Conservation (phyloP, 2,888 invertebrate species). For the Pherbina coryleti region DNA sequence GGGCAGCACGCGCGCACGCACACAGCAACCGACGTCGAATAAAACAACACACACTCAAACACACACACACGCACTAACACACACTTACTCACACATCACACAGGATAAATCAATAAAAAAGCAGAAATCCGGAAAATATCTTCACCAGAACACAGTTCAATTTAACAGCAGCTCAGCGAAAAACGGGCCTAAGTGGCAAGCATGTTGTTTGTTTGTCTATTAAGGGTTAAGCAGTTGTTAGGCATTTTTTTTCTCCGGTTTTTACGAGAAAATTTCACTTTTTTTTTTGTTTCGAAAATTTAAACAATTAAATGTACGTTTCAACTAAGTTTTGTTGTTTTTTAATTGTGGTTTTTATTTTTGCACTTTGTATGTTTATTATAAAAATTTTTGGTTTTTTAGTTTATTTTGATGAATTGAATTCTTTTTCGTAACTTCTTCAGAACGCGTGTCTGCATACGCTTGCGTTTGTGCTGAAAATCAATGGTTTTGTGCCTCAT, state of each 20-base stretch:
- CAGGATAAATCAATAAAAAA: slow-evolving; percentile 27
- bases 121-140: slow-evolving; percentile 16
- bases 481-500: slow-evolving; percentile 19
- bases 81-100: not conserved
- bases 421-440: slow-evolving; percentile 9
- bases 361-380: not conserved
- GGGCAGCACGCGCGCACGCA: slow-evolving; percentile 40
- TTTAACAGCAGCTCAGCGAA: not conserved
- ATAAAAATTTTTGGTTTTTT: not conserved
- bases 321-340: too few relatives aligned
- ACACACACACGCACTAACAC: not conserved
- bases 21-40: not conserved
- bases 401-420: not conserved
- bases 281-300: too few relatives aligned
- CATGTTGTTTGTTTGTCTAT: too few relatives aligned
- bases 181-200: not conserved
- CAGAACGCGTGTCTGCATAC: slow-evolving; percentile 7
- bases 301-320: too few relatives aligned
- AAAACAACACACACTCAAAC: slow-evolving; percentile 25
- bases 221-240: not conserved
- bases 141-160: not conserved
- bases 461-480: slow-evolving; percentile 20
- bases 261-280: too few relatives aligned
- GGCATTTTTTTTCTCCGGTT: too few relatives aligned
- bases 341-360: not conserved